These are phyloP conservation scores for Scaptomyza montana DNA, from an alignment of 1,140 invertebrate species.

Conservation along the genomic window DNA sequence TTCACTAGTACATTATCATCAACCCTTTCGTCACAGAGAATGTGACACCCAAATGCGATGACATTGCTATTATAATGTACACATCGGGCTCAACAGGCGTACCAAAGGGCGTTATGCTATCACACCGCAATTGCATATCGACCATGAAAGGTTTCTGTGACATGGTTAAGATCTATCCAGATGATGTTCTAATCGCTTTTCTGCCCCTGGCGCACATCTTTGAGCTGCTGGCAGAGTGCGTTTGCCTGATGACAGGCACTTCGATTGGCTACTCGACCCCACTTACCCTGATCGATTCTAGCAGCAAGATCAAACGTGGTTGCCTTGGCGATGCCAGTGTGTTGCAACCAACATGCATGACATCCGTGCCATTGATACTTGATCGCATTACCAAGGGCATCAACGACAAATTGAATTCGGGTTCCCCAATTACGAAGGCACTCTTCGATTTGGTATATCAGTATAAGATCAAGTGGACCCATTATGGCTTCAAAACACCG, in stretches of 20 bases:
- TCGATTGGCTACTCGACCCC: constrained; percentile 98
- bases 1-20: too few relatives aligned
- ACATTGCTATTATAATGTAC: constrained; percentile 98
- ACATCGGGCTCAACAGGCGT: constrained; percentile 96
- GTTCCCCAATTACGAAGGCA: constrained; percentile 89
- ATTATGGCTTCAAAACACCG: constrained; percentile 92
- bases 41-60: constrained; percentile 87
- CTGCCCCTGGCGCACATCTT: constrained; percentile 98
- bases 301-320: constrained; percentile 97
- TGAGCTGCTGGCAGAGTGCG: constrained; percentile 93
- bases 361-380: constrained; percentile 96
- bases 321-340: constrained; percentile 95
- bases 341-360: constrained; percentile 96
- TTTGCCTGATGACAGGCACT: constrained; percentile 91
- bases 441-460: constrained; percentile 96
- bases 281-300: constrained; percentile 96
- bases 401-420: constrained; percentile 93
- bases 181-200: constrained; percentile 96
- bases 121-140: constrained; percentile 95
- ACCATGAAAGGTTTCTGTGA: constrained; percentile 95
- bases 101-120: constrained; percentile 93
- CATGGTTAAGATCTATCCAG: constrained; percentile 88
- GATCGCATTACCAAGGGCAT: constrained; percentile 98
- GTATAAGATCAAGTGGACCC: constrained; percentile 94
- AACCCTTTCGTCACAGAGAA: constrained; percentile 81